Base-by-base conservation (phyloP, 2,113 vertebrate species). In the Hiodon alosoides region DNA sequence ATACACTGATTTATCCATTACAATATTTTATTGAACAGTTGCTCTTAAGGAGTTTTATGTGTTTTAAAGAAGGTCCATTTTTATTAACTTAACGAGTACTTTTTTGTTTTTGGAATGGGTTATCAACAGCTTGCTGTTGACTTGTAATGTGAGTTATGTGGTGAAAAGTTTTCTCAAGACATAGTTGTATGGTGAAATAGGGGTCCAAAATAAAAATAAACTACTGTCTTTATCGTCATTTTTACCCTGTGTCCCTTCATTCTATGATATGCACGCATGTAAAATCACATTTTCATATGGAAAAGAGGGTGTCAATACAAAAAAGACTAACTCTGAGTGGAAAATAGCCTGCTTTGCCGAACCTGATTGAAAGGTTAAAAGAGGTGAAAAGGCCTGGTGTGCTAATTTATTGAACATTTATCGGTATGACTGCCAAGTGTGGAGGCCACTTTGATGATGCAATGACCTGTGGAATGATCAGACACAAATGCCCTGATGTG, bases 91-190 rank as follows among this genome's bases (percentile, higher is more conserved):
- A 61, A 61, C 55, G 66, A 52, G 66, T 69, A 69, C 67, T 69
- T 75, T 47, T 68, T 46, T 70, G 46, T 54, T 75, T 60, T 53
- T 58, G 13, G 68, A 46, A 13, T 52, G 55, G 67, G 69, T 14
- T 76, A 64, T 8, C 58, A 60, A 60, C 9, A 64, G 74, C 74
- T 66, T 75, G 74, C 74, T 64, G 48, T 76, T 54, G 11, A 69
- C 67, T 76, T 58, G 53, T 68, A 57, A 48, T 60, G 73, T 76
- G 50, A 54, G 74, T 71, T 53, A 64, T 76, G 75, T 70, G 67
- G 61, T 76, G 59, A 71, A 51, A 57, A 69, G 68, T 48, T 58
- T 16, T 17, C 47, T 72, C 13, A 47, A 72, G 58, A 57, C 48
- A 50, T 69, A 4, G 59, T 75, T 75, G 69, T 69, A 75, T 31